Evolutionary conservation across 2,888 invertebrate genomes (phyloP).

Genomic region (Synergus gifuensis): DNA sequence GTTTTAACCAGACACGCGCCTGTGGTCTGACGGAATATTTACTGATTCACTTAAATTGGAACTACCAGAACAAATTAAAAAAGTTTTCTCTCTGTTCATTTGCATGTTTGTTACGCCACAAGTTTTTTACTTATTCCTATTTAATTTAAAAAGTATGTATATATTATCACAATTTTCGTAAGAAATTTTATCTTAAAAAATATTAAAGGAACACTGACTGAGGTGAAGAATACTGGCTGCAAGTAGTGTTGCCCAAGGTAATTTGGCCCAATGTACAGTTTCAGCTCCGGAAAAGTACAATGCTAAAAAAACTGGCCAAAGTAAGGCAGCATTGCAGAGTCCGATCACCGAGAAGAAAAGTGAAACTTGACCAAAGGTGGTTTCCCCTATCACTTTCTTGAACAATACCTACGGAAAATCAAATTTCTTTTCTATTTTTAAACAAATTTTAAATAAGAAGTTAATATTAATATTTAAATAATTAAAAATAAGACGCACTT

Average conservation of each 20-base stretch:
- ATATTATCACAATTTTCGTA: background rate
- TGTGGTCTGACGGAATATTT: background rate
- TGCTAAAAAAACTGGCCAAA: slow-evolving; percentile 95
- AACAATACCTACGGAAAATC: slow-evolving; percentile 87
- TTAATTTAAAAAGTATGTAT: background rate
- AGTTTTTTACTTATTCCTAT: background rate
- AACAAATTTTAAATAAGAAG: background rate
- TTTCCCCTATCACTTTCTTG: slow-evolving; percentile 95
- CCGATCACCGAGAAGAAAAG: slow-evolving; percentile 96
- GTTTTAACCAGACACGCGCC: background rate
- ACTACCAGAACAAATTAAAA: background rate
- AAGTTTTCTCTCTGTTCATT: background rate
- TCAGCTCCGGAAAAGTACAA: slow-evolving; percentile 93
- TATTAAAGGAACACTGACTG: slow-evolving; percentile 79
- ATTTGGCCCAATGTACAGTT: slow-evolving; percentile 87
- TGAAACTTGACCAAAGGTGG: slow-evolving; percentile 94
- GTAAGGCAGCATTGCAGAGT: slow-evolving; percentile 89
- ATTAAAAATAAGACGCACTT: slow-evolving; percentile 80
- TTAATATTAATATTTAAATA: background rate
- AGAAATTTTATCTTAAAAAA: background rate
- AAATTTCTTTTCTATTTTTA: background rate
- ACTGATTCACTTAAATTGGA: background rate
- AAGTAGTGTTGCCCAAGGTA: slow-evolving; percentile 93
- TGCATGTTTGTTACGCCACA: background rate
- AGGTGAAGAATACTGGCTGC: slow-evolving; percentile 89